A percentile compares a stretch with the other conserved stretches of the same genome.
These are phyloP conservation scores for Sebastes jordani DNA, from an alignment of 2,797 vertebrate species.

Conservation along the genomic window DNA sequence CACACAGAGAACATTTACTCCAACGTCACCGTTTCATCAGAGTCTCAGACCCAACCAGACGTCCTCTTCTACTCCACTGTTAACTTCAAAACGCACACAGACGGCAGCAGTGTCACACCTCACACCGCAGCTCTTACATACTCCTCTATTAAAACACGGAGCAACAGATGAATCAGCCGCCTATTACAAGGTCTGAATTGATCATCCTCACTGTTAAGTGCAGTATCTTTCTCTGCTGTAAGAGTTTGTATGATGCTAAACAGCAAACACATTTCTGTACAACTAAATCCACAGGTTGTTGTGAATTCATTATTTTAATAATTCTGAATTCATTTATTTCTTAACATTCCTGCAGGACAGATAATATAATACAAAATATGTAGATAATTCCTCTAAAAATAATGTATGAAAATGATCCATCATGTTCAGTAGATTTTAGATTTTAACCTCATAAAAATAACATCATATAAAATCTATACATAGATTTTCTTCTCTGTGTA, in stretches of 20 bases:
- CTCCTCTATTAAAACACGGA: neutral
- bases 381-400: neutral
- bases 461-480: neutral
- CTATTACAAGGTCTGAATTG: neutral
- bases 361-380: neutral
- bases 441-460: neutral
- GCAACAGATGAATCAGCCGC: neutral
- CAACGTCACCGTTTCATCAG: neutral
- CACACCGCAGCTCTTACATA: neutral
- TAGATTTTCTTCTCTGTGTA: neutral
- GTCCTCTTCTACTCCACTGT: constrained; percentile 40
- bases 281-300: neutral
- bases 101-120: neutral
- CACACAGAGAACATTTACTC: neutral
- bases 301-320: neutral
- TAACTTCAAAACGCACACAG: constrained; percentile 1
- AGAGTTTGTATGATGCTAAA: neutral
- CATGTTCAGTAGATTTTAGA: neutral
- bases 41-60: neutral
- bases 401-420: neutral
- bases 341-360: neutral
- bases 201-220: neutral
- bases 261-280: neutral
- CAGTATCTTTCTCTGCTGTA: neutral
- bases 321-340: neutral